These are phyloP conservation scores for Megaceryle maxima DNA, from an alignment of 2,113 vertebrate genomes.

Conservation along the genomic window DNA sequence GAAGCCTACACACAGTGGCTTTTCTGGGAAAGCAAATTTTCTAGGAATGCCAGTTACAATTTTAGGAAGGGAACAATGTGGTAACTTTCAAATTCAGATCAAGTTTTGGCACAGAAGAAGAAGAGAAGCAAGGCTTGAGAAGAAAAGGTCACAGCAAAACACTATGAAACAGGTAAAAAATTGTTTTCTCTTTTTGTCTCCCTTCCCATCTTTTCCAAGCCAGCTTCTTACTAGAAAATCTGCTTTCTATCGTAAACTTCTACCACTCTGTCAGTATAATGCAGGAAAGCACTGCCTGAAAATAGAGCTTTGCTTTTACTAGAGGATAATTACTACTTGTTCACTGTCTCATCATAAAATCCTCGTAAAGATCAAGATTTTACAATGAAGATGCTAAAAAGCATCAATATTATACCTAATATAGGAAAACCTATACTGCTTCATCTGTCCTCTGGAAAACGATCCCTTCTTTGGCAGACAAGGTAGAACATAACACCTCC, in stretches of 20 bases:
- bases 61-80: constrained; percentile 54
- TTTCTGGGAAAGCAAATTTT: constrained; percentile 59
- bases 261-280: neutral
- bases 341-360: neutral
- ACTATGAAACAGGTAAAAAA: constrained; percentile 18
- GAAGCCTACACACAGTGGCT: constrained; percentile 14
- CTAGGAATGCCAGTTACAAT: constrained; percentile 50
- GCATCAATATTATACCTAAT: neutral
- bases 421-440: neutral
- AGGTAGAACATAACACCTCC: neutral
- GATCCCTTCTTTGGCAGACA: neutral
- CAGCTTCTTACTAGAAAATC: constrained; percentile 18
- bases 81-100: constrained; percentile 34
- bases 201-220: neutral
- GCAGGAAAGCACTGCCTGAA: constrained; percentile 24
- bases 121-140: neutral
- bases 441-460: neutral
- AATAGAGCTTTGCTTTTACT: neutral
- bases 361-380: neutral
- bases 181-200: neutral
- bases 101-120: neutral
- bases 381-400: neutral
- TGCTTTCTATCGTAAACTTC: constrained; percentile 10
- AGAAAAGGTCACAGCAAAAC: constrained; percentile 26
- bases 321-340: neutral